Base-by-base conservation (phyloP, 2,888 invertebrate species). In the Euclidia mi region DNA sequence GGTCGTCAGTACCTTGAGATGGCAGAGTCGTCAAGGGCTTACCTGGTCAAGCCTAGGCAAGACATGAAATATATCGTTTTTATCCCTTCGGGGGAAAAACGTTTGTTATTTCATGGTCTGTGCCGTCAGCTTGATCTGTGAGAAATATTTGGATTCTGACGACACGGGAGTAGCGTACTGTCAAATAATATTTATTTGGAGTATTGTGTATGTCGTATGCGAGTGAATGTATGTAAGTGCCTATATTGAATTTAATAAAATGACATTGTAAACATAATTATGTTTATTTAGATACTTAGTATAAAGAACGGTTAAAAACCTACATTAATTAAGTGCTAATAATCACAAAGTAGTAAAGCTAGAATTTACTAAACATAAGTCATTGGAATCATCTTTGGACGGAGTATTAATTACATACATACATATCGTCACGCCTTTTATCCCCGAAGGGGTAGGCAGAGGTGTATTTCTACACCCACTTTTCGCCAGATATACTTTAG, bases 61-160 rank as follows among this genome's bases (percentile, higher is more conserved):
- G 58, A 58, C 52, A 47, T 58, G 47, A 58, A 58, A 52, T 58
- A 58, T 51, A 53, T 63, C 56, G 56, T 59, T 63, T 63, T 63
- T 50, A 50, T 63, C 51, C 55, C 51, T 63, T 59, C 35, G 55
- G 55, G 58, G 51, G 63, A 50, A 63, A 63, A 63, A 59, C 53
- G 45, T 62, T 37, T 17, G 37, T 41, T 29, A 29, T 29, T 29
- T 29, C 29, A n/a, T n/a, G n/a, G n/a, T n/a, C n/a, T n/a, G n/a
- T n/a, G n/a, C n/a, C n/a, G n/a, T n/a, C n/a, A n/a, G 43, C 43
- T 51, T 51, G 50, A 51, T 43, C 50, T 42, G 12, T 37, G 38
- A 51, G 50, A 51, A 17, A 18, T 51, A 9, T 51, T 44, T 43
- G 25, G 37, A 6, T 29, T 51, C 50, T 50, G 50, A 31, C 50